phyloP scores from a whole-genome alignment of 2,888 invertebrate species.

The Cyrtodaria siliqua region DNA sequence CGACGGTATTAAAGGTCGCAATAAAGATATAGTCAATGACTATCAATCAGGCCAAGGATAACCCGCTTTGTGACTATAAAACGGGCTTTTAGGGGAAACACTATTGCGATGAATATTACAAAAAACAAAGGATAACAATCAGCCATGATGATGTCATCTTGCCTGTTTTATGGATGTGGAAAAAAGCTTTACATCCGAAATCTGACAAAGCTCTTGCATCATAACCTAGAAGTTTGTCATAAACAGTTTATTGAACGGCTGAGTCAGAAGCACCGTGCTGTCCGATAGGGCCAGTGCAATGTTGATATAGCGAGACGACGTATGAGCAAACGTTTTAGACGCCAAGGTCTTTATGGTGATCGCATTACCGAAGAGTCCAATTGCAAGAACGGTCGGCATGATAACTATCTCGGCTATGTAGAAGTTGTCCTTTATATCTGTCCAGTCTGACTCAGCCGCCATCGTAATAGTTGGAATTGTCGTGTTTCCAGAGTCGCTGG shows the following conservation, averaged over 20 bases:
- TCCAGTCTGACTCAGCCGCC: not conserved
- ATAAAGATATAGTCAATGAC: conserved; percentile 54
- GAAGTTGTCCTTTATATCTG: not conserved
- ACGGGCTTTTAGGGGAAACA: conserved; percentile 69
- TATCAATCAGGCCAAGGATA: conserved; percentile 42
- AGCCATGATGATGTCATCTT: conserved; percentile 78
- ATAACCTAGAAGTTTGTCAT: conserved; percentile 58
- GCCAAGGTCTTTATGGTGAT: conserved; percentile 69
- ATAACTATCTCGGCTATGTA: conserved; percentile 11
- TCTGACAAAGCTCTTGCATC: conserved; percentile 66
- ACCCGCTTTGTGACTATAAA: conserved; percentile 61
- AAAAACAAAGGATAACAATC: conserved; percentile 69
- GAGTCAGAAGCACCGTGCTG: conserved; percentile 60
- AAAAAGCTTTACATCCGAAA: conserved; percentile 69
- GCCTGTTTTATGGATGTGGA: conserved; percentile 62
- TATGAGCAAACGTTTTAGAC: conserved; percentile 44
- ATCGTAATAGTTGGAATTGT: too few species aligned
- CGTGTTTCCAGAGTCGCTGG: too few species aligned
- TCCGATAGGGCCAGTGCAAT: conserved; percentile 71
- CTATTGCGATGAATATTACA: conserved; percentile 73
- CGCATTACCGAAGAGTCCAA: conserved; percentile 67
- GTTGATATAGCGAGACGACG: conserved; percentile 64
- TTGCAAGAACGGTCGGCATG: conserved; percentile 57
- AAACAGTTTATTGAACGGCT: conserved; percentile 71
- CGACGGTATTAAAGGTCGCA: conserved; percentile 58